Conservation (phyloP, 2,797 vertebrate species). For the Orestias chungarensis region DNA sequence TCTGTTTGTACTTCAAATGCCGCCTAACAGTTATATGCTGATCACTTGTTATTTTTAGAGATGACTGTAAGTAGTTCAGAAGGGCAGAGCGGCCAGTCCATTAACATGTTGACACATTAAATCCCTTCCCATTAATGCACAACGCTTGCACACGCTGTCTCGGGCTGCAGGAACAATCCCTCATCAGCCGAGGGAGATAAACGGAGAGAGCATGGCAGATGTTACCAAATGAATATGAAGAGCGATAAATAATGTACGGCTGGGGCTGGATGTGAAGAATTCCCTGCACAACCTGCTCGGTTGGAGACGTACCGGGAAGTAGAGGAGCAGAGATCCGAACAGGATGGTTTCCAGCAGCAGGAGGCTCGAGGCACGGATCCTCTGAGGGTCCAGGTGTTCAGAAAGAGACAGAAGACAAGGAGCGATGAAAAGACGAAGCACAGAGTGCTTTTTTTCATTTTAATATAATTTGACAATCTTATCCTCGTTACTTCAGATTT, state of each 20-base stretch:
- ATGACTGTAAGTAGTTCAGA: conserved; percentile 6
- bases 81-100: neutral
- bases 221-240: conserved; percentile 38
- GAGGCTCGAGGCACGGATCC: conserved; percentile 89
- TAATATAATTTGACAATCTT: neutral
- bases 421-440: neutral
- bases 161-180: conserved; percentile 7
- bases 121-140: conserved; percentile 14
- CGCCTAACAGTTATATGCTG: neutral
- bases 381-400: conserved; percentile 73
- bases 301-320: conserved; percentile 91
- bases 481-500: neutral
- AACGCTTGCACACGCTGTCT: conserved; percentile 14
- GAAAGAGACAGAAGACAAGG: neutral
- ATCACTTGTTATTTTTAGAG: conserved; percentile 4
- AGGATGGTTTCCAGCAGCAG: conserved; percentile 92
- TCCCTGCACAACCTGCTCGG: conserved; percentile 26
- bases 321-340: conserved; percentile 94
- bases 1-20: neutral
- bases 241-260: conserved; percentile 49
- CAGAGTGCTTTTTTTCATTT: neutral
- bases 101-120: conserved; percentile 22
- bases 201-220: conserved; percentile 17
- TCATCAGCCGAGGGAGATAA: conserved; percentile 5
- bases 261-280: conserved; percentile 58